phyloP scores from a whole-genome alignment of 2,113 vertebrate genomes.

The Lophius piscatorius region DNA sequence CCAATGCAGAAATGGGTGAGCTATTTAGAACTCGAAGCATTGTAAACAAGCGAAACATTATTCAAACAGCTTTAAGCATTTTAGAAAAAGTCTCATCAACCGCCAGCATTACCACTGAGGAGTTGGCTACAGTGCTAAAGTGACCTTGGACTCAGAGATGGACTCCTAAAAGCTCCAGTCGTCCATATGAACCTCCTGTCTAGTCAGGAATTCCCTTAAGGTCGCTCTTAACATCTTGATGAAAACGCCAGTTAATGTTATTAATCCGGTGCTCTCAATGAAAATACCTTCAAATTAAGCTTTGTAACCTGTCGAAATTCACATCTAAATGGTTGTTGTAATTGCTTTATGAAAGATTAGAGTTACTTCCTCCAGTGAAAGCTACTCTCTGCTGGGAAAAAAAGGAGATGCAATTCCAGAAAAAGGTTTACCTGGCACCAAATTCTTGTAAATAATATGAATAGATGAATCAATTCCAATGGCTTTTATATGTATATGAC shows the following conservation, averaged over 20 bases:
- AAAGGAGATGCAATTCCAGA: too few relatives aligned
- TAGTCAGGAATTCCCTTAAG: conserved; percentile 21
- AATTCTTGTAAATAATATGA: too few relatives aligned
- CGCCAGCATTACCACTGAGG: conserved; percentile 14
- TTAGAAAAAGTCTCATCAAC: conserved; percentile 29
- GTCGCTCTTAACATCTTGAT: conserved; percentile 15
- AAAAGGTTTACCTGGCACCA: too few relatives aligned
- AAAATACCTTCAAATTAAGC: conserved; percentile 29
- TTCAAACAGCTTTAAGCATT: conserved; percentile 27
- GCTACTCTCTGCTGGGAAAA: too few relatives aligned
- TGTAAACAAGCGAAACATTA: conserved; percentile 1
- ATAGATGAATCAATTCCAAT: too few relatives aligned
- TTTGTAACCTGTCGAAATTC: conserved; percentile 20
- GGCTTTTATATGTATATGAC: too few relatives aligned
- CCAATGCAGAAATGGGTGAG: not conserved
- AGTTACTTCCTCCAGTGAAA: too few relatives aligned
- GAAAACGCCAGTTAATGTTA: conserved; percentile 28
- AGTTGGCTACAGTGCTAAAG: conserved; percentile 31
- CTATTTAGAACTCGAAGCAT: not conserved
- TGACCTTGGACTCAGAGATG: conserved; percentile 52
- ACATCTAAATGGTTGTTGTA: too few relatives aligned
- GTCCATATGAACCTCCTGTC: conserved; percentile 26
- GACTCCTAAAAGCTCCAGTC: conserved; percentile 35
- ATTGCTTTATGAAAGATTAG: too few relatives aligned
- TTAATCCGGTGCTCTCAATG: conserved; percentile 19